Conservation (phyloP, 2,113 vertebrate species). For the Progne subis region DNA sequence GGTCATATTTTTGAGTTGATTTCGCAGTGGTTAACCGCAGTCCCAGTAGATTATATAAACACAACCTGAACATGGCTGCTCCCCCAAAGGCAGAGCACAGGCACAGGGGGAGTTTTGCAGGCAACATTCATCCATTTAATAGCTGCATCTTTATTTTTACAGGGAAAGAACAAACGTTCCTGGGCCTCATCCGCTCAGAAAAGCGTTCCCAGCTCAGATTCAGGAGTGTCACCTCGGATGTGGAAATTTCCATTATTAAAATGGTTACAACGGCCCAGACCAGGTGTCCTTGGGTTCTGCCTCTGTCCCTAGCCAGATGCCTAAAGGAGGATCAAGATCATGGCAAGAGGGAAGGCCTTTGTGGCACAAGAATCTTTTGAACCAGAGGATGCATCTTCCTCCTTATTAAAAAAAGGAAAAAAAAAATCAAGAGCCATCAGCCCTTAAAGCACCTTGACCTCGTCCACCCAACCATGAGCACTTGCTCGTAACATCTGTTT, state of each 20-base stretch:
- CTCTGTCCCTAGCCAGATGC: not conserved
- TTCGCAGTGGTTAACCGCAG: not conserved
- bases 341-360: not conserved
- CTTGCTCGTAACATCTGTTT: not conserved
- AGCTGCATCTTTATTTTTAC: not conserved
- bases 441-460: not conserved
- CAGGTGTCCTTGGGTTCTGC: not conserved
- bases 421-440: not conserved
- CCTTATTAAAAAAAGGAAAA: not conserved
- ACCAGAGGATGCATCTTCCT: not conserved
- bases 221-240: accelerated
- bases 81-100: not conserved
- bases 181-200: not conserved
- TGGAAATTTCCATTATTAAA: not conserved
- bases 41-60: not conserved
- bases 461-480: not conserved
- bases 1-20: not conserved
- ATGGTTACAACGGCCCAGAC: not conserved
- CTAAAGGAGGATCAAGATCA: not conserved
- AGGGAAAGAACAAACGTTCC: not conserved
- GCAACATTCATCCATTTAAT: not conserved
- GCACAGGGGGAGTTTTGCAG: not conserved
- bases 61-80: accelerated
- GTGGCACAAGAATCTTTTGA: not conserved
- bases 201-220: not conserved